Percentiles rank a stretch among this genome's conserved stretches.
phyloP scores from a whole-genome alignment of 1,140 invertebrate species.

The Drosophila willistoni region DNA sequence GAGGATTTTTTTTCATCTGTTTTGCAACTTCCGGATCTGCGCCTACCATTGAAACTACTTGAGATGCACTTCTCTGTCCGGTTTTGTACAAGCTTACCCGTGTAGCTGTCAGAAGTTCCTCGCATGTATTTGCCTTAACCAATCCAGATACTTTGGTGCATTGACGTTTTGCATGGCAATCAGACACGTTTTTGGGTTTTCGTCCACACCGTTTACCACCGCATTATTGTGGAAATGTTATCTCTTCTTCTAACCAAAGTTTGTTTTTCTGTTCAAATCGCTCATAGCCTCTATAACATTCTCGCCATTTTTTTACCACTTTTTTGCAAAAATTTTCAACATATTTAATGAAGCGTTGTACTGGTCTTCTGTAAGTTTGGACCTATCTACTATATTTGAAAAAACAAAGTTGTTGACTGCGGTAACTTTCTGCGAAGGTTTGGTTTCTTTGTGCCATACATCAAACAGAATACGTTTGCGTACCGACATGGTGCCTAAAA shows the following conservation, averaged over 20 bases:
- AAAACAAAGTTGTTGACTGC: not conserved
- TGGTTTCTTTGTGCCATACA: too few relatives aligned
- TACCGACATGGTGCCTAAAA: too few relatives aligned
- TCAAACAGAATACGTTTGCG: too few relatives aligned
- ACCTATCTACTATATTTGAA: slow-evolving; percentile 7
- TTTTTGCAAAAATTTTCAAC: slow-evolving; percentile 1
- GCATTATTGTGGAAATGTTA: too few relatives aligned
- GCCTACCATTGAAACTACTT: not conserved
- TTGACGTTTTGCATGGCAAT: too few relatives aligned
- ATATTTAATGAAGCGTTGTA: slow-evolving; percentile 3
- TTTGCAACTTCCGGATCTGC: not conserved
- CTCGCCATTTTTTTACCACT: not conserved
- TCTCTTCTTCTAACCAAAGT: too few relatives aligned
- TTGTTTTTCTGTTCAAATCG: not conserved
- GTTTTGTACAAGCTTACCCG: slow-evolving; percentile 1
- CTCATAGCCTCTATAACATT: not conserved
- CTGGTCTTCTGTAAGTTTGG: not conserved
- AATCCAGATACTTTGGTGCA: slow-evolving; percentile 5
- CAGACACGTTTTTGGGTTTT: too few relatives aligned
- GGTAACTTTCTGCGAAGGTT: too few relatives aligned
- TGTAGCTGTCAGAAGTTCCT: not conserved
- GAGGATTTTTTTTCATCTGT: not conserved
- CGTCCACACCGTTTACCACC: too few relatives aligned
- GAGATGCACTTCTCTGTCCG: too few relatives aligned
- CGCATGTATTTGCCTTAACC: not conserved